Evolutionary conservation across 2,113 vertebrate genomes (phyloP), one percentile per base, ranked within the genome.

Genomic region (Hippocampus abdominalis): DNA sequence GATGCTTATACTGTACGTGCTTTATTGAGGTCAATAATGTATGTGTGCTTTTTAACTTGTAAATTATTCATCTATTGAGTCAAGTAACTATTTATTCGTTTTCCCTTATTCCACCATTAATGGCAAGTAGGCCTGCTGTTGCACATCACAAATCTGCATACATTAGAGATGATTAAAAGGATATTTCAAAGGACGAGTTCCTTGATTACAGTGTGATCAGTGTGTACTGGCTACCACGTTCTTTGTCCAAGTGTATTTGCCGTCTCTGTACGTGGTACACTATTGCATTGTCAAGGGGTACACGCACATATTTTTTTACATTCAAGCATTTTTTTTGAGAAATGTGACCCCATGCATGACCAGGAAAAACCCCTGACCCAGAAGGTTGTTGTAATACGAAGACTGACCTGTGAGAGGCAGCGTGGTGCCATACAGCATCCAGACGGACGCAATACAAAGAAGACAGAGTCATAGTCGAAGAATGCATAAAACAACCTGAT

Each of bases 21-120:
- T 40, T 40, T 40, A 40, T 63, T 63, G 36, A 63, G 36, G 21
- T 23, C 74, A 72, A 80, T 81, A 78, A 72, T 75, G 23, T 75
- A 20, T 79, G 72, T 84, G 75, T 84, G 77, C 66, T 71, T 84
- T 81, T 81, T 73, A 77, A 62, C 66, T 78, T 0, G 10, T 81
- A 67, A 66, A 84, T 85, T 84, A 78, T 83, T 88, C 67, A 78
- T 84, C 57, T 71, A 78, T 89, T 87, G 87, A 88, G 80, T 83
- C 68, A 87, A 83, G 72, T 73, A 76, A 54, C 75, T 63, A 68
- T 75, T 81, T 78, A 76, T 72, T 80, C 71, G 64, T 68, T 57
- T 77, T 42, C 44, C 8, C 44, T 32, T 18, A 23, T 62, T 61
- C 64, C 29, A 72, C 64, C 66, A 81, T 79, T 74, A 84, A 84